These are phyloP conservation scores for Panzeria rudis DNA, from an alignment of 2,888 invertebrate genomes.

Conservation along the genomic window DNA sequence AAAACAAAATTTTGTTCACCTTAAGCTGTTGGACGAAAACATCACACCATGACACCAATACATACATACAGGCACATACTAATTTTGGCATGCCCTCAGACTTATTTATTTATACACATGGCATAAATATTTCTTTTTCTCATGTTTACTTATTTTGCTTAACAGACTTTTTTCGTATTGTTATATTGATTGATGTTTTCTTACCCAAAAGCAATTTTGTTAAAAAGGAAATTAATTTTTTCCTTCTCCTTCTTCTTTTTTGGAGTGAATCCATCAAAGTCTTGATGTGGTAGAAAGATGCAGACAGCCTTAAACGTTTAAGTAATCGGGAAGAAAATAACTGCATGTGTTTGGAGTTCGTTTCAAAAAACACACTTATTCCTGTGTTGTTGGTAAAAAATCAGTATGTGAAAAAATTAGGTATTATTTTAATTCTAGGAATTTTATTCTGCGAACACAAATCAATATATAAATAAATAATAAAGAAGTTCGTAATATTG, in stretches of 20 bases:
- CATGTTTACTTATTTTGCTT: not conserved
- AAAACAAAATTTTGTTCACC: constrained; percentile 39
- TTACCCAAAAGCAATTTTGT: constrained; percentile 69
- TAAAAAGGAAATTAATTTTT: constrained; percentile 67
- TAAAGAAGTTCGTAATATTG: not conserved
- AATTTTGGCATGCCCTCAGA: constrained; percentile 44
- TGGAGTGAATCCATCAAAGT: constrained; percentile 52
- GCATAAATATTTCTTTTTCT: not conserved
- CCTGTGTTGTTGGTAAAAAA: not conserved
- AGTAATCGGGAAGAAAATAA: not conserved
- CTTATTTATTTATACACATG: constrained; percentile 30
- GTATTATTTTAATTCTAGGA: constrained; percentile 11
- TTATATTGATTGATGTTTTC: constrained; percentile 71
- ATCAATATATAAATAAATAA: constrained; percentile 21
- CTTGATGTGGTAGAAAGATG: constrained; percentile 13
- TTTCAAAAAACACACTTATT: not conserved
- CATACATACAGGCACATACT: not conserved
- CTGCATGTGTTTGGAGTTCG: not conserved
- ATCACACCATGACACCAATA: constrained; percentile 15
- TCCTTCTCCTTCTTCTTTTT: not conserved
- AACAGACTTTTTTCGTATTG: constrained; percentile 56
- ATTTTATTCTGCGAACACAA: not conserved
- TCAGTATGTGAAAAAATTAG: not conserved
- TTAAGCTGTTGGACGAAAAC: constrained; percentile 40
- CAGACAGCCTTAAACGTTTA: constrained; percentile 8